A percentile compares a stretch with the other conserved stretches of the same genome.
Evolutionary conservation across 2,113 vertebrate species (phyloP).

Genomic region (Cardinalis cardinalis): DNA sequence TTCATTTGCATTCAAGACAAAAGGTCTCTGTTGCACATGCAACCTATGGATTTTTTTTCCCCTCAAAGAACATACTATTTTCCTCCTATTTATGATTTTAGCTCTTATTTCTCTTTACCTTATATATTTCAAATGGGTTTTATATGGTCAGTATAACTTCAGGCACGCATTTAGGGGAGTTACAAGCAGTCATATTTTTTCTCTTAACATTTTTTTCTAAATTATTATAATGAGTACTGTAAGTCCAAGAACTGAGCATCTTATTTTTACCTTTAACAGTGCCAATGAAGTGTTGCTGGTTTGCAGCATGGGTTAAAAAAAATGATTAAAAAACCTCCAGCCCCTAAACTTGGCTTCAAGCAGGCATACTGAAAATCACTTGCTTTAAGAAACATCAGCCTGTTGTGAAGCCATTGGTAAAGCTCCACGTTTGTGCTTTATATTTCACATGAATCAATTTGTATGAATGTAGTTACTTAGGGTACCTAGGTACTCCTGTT

Average conservation of each 20-base stretch:
- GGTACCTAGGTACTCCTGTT: not conserved
- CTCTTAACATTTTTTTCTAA: not conserved
- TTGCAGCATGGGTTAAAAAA: not conserved
- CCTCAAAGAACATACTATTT: not conserved
- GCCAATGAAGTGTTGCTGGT: not conserved
- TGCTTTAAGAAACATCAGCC: not conserved
- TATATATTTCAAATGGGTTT: not conserved
- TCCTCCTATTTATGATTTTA: not conserved
- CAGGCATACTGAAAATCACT: not conserved
- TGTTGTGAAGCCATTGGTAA: not conserved
- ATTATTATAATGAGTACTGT: not conserved
- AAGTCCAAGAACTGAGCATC: not conserved
- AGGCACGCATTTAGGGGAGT: not conserved
- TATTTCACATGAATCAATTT: not conserved
- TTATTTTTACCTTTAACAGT: not conserved
- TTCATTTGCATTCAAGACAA: not conserved
- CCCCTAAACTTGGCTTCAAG: not conserved
- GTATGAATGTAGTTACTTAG: not conserved
- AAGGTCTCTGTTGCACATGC: not conserved
- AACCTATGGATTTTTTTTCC: not conserved
- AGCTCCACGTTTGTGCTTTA: not conserved
- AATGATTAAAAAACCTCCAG: too few species aligned
- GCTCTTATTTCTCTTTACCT: not conserved
- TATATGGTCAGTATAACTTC: not conserved
- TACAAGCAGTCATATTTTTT: not conserved